These are phyloP conservation scores for Salpingus planirostris DNA, from an alignment of 2,888 invertebrate species.

Conservation along the genomic window DNA sequence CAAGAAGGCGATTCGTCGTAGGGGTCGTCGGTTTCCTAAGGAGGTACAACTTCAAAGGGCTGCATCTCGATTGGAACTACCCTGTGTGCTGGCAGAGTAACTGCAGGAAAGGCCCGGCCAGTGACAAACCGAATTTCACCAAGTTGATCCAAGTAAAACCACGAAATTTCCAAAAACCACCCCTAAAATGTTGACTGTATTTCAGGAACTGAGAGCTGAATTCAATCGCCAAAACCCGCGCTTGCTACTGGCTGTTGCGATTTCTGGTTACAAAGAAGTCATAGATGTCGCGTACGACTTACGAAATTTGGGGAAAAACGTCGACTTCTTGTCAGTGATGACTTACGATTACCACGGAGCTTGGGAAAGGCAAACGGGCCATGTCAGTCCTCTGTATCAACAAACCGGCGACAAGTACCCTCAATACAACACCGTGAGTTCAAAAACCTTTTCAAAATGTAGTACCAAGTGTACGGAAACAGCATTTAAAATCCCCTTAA, in stretches of 20 bases:
- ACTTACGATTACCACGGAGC: conserved; percentile 83
- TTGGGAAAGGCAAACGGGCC: conserved; percentile 75
- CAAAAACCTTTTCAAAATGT: neutral
- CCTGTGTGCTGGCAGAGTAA: conserved; percentile 90
- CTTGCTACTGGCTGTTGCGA: conserved; percentile 70
- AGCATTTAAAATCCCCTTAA: too few species aligned
- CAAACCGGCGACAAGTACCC: conserved; percentile 57
- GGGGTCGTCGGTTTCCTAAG: conserved; percentile 62
- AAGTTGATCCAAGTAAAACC: conserved; percentile 58
- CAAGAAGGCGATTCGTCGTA: conserved; percentile 61
- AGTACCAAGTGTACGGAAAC: too few species aligned
- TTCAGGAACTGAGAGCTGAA: conserved; percentile 55
- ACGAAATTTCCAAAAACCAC: neutral
- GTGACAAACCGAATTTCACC: conserved; percentile 70
- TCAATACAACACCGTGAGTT: conserved; percentile 68
- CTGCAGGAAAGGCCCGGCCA: conserved; percentile 69
- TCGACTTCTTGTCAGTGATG: conserved; percentile 79
- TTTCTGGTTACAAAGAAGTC: conserved; percentile 87
- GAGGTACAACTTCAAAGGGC: conserved; percentile 70
- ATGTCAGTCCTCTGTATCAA: conserved; percentile 69
- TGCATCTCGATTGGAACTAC: conserved; percentile 93
- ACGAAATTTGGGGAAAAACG: conserved; percentile 54
- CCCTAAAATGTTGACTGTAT: conserved; percentile 3
- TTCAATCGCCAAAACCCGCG: conserved; percentile 53
- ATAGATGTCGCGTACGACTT: conserved; percentile 81